Base-by-base conservation (phyloP, 2,888 invertebrate genomes). In the Perizoma flavofasciatum region DNA sequence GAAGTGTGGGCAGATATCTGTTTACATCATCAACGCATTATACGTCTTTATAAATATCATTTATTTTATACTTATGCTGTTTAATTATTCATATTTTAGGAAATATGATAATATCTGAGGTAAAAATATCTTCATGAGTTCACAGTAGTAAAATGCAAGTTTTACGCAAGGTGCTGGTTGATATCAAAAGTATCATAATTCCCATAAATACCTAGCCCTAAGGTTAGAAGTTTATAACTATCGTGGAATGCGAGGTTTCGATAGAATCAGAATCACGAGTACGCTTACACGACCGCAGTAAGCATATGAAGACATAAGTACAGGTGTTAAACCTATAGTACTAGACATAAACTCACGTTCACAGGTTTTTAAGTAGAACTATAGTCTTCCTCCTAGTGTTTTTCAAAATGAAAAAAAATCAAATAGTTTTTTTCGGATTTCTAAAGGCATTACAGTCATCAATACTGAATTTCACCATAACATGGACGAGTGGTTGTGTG, bases 211-310 rank as follows among this genome's bases (percentile, higher is more conserved):
- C 49, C 67, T 45, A 74, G 74, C 71, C 76, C 71, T 70, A 70
- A 72, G 57, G 53, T 53, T 63, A 64, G 10, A 64, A 65, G 67
- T 78, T 79, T 78, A 76, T 73, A 76, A 77, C 74, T 74, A 76
- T 79, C 72, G 72, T 73, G 78, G 72, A 78, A 79, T 77, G 76
- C 71, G 67, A 74, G 75, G 71, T 67, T 72, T 75, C 73, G 85
- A 85, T 86, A 82, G 74, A 80, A 86, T 86, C 84, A 69, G 69
- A 77, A 83, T 81, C 85, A 86, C 82, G 85, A 83, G 72, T 75
- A 75, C 49, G 59, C 51, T 54, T 62, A 58, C 61, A 59, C 59
- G 59, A 40, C 34, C 37, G 48, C 44, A 44, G 52, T 57, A 41
- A 49, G 49, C 43, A 47, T 48, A 60, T 39, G 11, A 43, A 50